A percentile compares a stretch with the other conserved stretches of the same genome.
phyloP scores from a whole-genome alignment of 1,140 invertebrate genomes.

The Rhagoletis pomonella region DNA sequence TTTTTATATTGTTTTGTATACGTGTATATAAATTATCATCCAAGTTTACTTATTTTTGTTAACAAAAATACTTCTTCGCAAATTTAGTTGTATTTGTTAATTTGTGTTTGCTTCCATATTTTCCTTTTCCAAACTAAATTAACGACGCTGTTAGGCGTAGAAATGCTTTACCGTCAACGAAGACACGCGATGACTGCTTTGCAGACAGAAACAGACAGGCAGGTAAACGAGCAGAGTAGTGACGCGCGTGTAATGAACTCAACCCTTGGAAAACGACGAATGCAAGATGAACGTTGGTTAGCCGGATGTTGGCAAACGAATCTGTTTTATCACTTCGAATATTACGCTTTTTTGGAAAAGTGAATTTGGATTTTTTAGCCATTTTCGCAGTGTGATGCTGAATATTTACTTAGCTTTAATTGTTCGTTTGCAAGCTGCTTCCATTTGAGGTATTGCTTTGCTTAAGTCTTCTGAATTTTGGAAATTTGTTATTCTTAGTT shows the following conservation, averaged over 20 bases:
- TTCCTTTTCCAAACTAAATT: slow-evolving; percentile 5
- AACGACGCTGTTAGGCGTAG: not conserved
- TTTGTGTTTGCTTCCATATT: not conserved
- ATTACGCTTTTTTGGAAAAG: no score
- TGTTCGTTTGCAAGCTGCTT: not conserved
- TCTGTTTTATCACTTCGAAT: no score
- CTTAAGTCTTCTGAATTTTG: slow-evolving; percentile 1
- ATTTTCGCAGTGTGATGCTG: not conserved
- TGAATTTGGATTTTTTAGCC: no score
- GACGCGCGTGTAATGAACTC: not conserved
- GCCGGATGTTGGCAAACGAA: no score
- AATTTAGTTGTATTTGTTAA: not conserved
- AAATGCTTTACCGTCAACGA: not conserved
- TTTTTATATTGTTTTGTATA: slow-evolving; percentile 35
- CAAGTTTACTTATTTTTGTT: not conserved
- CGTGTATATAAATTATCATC: slow-evolving; percentile 48
- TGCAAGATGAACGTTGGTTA: not conserved
- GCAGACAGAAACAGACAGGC: slow-evolving; percentile 32
- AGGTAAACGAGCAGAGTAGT: not conserved
- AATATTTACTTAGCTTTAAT: not conserved
- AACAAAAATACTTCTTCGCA: slow-evolving; percentile 31
- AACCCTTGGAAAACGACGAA: not conserved
- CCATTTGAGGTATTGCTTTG: slow-evolving; percentile 36
- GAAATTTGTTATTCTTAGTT: slow-evolving; percentile 33
- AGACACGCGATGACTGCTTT: not conserved